Evolutionary conservation across 2,113 vertebrate genomes (phyloP).

Genomic region (Ursus arctos): DNA sequence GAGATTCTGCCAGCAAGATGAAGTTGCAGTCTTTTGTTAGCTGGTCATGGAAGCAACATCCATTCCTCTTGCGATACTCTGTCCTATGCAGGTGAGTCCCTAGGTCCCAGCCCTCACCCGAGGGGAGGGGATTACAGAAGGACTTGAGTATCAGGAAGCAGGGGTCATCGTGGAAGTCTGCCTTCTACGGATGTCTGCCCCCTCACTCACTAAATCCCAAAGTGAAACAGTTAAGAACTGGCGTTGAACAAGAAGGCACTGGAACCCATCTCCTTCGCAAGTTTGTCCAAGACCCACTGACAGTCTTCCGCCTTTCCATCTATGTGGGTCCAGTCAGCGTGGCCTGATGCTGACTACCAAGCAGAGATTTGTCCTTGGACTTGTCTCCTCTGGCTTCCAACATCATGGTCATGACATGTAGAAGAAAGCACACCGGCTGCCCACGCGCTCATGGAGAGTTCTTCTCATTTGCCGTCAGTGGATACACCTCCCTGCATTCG

Average conservation of each 20-base stretch:
- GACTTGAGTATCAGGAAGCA: rapidly evolving
- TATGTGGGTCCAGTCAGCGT: rapidly evolving
- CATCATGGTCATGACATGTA: rapidly evolving
- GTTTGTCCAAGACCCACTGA: rapidly evolving
- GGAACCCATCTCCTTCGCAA: not conserved
- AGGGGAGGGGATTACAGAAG: rapidly evolving
- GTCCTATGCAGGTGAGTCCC: rapidly evolving
- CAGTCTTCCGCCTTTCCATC: rapidly evolving
- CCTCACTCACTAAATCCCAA: too few species aligned
- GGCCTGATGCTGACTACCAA: rapidly evolving
- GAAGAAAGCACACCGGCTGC: rapidly evolving
- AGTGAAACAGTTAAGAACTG: too few species aligned
- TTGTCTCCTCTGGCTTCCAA: not conserved
- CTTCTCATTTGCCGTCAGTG: rapidly evolving
- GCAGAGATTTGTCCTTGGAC: not conserved
- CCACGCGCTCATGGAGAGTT: rapidly evolving
- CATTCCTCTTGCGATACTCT: not conserved
- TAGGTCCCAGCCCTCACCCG: not conserved
- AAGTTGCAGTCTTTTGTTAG: rapidly evolving
- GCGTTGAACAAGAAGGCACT: rapidly evolving
- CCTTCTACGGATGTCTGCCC: not conserved
- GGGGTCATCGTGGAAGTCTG: rapidly evolving
- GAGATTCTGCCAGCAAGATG: not conserved
- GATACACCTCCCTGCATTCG: rapidly evolving
- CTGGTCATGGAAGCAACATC: rapidly evolving